Conservation (phyloP, 2,113 vertebrate genomes). For the Orycteropus afer region DNA sequence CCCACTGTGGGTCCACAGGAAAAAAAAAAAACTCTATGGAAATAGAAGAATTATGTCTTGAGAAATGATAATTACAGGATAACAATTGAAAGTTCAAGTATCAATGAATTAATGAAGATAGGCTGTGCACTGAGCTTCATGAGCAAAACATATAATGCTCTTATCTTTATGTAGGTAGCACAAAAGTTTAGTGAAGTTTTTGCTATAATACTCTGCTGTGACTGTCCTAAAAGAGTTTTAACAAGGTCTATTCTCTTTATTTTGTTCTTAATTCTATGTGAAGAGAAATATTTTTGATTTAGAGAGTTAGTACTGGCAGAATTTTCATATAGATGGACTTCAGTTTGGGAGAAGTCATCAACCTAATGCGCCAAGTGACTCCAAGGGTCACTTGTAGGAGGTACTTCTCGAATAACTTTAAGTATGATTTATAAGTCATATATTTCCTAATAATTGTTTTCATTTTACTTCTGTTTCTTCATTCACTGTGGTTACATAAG, state of each 20-base stretch:
- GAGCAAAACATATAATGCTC: background rate
- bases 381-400: background rate
- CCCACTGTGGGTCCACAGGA: background rate
- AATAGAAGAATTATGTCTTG: background rate
- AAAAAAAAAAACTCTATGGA: background rate
- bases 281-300: background rate
- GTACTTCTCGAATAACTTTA: background rate
- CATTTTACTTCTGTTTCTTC: constrained; percentile 47
- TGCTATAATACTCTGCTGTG: background rate
- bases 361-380: background rate
- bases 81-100: background rate
- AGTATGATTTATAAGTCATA: constrained; percentile 14
- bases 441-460: background rate
- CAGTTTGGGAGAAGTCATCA: background rate
- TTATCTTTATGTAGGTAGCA: background rate
- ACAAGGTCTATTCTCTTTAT: background rate
- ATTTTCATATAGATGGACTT: background rate
- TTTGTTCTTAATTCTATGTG: background rate
- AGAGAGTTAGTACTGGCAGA: background rate
- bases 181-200: background rate
- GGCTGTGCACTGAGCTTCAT: background rate
- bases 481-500: background rate
- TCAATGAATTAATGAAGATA: background rate
- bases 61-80: background rate
- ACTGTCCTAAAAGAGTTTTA: background rate